A percentile compares a stretch with the other conserved stretches of the same genome.
These are phyloP conservation scores for Gastrophysa polygoni DNA, from an alignment of 2,888 invertebrate species.

Conservation along the genomic window DNA sequence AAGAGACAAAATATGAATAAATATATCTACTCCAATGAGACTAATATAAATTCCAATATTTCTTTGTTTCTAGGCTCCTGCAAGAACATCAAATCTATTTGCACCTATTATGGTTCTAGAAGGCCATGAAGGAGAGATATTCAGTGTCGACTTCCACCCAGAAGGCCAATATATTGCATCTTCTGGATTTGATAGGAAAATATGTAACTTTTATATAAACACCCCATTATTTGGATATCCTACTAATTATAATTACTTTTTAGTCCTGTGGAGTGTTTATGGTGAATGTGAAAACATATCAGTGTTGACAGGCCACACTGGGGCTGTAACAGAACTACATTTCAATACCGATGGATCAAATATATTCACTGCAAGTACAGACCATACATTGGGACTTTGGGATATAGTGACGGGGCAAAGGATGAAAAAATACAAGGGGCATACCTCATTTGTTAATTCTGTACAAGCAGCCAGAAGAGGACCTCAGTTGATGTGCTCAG, in stretches of 20 bases:
- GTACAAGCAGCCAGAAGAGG: conserved; percentile 84
- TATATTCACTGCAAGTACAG: conserved; percentile 91
- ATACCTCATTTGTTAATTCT: conserved; percentile 76
- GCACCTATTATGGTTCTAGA: conserved; percentile 95
- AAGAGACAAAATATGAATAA: too few species aligned
- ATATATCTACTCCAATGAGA: not conserved
- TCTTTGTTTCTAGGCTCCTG: conserved; percentile 63
- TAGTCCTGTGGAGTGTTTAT: conserved; percentile 94
- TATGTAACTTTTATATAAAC: conserved; percentile 74
- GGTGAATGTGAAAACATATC: conserved; percentile 98
- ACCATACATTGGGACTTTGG: conserved; percentile 95
- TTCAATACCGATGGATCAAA: conserved; percentile 85
- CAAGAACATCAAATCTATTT: conserved; percentile 84
- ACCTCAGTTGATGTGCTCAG: conserved; percentile 88
- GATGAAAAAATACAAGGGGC: conserved; percentile 88
- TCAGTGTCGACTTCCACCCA: conserved; percentile 91
- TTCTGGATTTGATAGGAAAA: conserved; percentile 93
- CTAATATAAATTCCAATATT: not conserved
- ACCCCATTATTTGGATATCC: not conserved
- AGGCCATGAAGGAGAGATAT: conserved; percentile 97
- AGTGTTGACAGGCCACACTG: conserved; percentile 91
- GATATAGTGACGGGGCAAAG: conserved; percentile 88
- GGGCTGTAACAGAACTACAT: conserved; percentile 92
- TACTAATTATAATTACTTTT: conserved; percentile 42
- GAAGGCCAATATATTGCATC: conserved; percentile 95